A percentile compares a stretch with the other conserved stretches of the same genome.
phyloP scores from a whole-genome alignment of 1,140 invertebrate genomes.

The Drusus annulatus region DNA sequence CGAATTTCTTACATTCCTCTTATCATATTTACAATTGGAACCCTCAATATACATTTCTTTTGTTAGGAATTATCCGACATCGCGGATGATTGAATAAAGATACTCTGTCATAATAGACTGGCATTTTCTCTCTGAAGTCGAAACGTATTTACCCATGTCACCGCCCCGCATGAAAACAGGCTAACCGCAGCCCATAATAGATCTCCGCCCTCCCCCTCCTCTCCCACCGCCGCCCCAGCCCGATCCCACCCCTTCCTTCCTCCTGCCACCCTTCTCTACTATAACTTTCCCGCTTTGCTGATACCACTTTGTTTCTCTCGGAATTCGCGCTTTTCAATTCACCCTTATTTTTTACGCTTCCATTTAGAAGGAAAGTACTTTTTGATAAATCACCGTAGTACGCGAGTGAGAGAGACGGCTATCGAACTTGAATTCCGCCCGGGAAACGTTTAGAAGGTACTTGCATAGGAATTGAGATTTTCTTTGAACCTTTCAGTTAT shows the following conservation, averaged over 20 bases:
- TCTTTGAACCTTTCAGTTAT: neutral
- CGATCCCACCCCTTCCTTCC: neutral
- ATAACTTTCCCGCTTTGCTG: conserved; percentile 32
- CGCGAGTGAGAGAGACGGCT: conserved; percentile 21
- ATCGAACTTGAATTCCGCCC: conserved; percentile 10
- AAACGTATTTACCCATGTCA: conserved; percentile 49
- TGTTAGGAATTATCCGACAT: conserved; percentile 42
- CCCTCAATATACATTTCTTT: conserved; percentile 36
- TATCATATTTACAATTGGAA: conserved; percentile 29
- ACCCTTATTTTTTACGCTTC: conserved; percentile 30
- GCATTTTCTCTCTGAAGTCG: conserved; percentile 45
- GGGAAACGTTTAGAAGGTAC: neutral
- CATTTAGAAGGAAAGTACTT: conserved; percentile 35
- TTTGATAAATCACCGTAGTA: conserved; percentile 40
- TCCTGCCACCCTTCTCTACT: neutral
- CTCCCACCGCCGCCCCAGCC: neutral
- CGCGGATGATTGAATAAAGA: conserved; percentile 46
- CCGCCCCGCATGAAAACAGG: conserved; percentile 50
- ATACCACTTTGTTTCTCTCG: conserved; percentile 56
- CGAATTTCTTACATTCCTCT: neutral
- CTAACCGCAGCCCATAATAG: conserved; percentile 44
- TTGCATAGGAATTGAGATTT: neutral
- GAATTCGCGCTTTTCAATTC: conserved; percentile 56
- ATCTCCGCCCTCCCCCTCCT: neutral
- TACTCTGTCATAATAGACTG: conserved; percentile 42